Percentiles rank a stretch among this genome's conserved stretches.
phyloP scores from a whole-genome alignment of 2,888 invertebrate species.

The Heliconius erato region DNA sequence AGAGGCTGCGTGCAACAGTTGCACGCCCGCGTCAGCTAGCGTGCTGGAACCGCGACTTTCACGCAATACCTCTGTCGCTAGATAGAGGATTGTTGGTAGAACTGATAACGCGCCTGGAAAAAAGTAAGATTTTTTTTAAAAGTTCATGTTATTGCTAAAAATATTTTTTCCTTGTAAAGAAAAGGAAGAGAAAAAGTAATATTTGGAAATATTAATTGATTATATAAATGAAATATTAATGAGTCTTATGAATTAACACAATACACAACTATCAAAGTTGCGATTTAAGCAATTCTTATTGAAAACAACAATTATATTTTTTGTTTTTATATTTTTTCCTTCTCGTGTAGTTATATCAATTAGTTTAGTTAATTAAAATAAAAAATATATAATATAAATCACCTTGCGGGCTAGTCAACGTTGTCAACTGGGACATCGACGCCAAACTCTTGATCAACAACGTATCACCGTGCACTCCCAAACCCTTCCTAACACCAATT shows the following conservation, averaged over 20 bases:
- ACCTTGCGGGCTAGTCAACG: conserved; percentile 94
- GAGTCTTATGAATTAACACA: no score
- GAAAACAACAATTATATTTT: no score
- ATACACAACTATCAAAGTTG: no score
- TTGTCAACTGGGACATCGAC: conserved; percentile 92
- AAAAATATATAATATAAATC: conserved; percentile 31
- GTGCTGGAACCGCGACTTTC: conserved; percentile 90
- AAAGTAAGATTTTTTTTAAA: background rate
- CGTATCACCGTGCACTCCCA: conserved; percentile 88
- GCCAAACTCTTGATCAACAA: conserved; percentile 91
- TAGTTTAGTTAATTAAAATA: background rate
- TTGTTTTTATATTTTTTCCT: no score
- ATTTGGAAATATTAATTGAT: no score
- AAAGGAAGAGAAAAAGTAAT: no score
- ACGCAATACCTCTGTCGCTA: conserved; percentile 95
- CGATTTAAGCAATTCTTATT: no score
- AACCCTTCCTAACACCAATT: conserved; percentile 78
- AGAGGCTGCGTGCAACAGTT: conserved; percentile 91
- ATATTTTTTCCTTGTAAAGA: no score
- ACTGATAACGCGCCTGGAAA: conserved; percentile 92
- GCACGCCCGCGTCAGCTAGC: conserved; percentile 88
- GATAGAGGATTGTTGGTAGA: conserved; percentile 95
- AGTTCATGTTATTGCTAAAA: no score
- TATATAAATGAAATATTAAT: no score
- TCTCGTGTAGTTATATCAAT: background rate